phyloP scores from a whole-genome alignment of 2,797 vertebrate species.

The Lycodopsis pacificus region DNA sequence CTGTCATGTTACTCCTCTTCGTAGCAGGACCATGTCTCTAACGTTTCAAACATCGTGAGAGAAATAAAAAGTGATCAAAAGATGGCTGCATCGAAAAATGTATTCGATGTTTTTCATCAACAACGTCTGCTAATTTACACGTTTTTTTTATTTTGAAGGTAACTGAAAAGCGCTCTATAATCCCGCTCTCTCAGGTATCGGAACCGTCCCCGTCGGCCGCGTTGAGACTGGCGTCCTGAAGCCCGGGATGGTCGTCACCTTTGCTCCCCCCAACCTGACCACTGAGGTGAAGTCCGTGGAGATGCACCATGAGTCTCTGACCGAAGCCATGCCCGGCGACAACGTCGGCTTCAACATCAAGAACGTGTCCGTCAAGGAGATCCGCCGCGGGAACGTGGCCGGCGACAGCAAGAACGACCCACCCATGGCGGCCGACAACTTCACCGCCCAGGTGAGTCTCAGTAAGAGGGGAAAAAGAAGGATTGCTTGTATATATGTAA shows the following conservation, averaged over 20 bases:
- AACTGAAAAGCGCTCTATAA: not conserved
- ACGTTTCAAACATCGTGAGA: not conserved
- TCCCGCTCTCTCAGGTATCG: slow-evolving; percentile 76
- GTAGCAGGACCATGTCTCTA: not conserved
- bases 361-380: slow-evolving; percentile 88
- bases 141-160: not conserved
- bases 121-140: no score
- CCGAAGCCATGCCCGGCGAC: slow-evolving; percentile 84
- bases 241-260: slow-evolving; percentile 86
- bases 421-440: slow-evolving; percentile 76
- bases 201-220: slow-evolving; percentile 85
- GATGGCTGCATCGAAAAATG: not conserved
- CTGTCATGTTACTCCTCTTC: not conserved
- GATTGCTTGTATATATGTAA: not conserved
- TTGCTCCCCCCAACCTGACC: slow-evolving; percentile 84
- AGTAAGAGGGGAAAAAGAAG: not conserved
- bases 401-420: slow-evolving; percentile 88
- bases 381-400: slow-evolving; percentile 84
- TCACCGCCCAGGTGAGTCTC: slow-evolving; percentile 80
- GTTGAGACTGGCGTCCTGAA: slow-evolving; percentile 87
- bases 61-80: not conserved
- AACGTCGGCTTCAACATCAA: slow-evolving; percentile 89
- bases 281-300: slow-evolving; percentile 89
- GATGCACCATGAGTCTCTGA: slow-evolving; percentile 86
- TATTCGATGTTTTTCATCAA: not conserved